These are phyloP conservation scores for Chromoteleia sp. DNA, from an alignment of 2,888 invertebrate genomes.

Conservation along the genomic window DNA sequence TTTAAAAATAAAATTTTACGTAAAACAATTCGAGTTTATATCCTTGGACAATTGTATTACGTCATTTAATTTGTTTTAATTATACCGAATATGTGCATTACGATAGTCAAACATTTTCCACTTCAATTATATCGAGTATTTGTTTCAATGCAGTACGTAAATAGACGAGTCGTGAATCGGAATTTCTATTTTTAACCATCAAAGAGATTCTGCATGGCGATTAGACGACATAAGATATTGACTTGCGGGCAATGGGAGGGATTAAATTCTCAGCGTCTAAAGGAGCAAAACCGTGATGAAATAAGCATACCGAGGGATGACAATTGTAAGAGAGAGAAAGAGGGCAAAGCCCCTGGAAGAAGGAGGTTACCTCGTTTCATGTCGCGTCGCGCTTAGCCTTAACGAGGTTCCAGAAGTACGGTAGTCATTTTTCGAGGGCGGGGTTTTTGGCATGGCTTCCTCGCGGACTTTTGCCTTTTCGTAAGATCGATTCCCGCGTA, in stretches of 20 bases:
- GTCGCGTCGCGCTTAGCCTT: slow-evolving; percentile 69
- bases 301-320: slow-evolving; percentile 29
- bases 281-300: slow-evolving; percentile 34
- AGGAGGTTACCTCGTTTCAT: slow-evolving; percentile 74
- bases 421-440: slow-evolving; percentile 68
- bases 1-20: no score
- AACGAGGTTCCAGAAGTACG: slow-evolving; percentile 71
- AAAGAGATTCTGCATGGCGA: slow-evolving; percentile 5
- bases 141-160: neutral
- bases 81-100: no score
- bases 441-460: slow-evolving; percentile 66
- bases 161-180: slow-evolving; percentile 5
- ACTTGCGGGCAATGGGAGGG: slow-evolving; percentile 13
- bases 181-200: slow-evolving; percentile 11
- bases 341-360: slow-evolving; percentile 69
- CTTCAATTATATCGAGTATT: neutral
- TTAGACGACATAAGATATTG: slow-evolving; percentile 43
- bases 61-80: no score
- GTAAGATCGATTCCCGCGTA: slow-evolving; percentile 52
- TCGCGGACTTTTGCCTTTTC: slow-evolving; percentile 35
- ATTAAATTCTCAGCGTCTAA: slow-evolving; percentile 32
- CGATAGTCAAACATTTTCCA: no score
- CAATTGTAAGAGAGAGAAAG: slow-evolving; percentile 58
- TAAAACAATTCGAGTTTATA: no score
- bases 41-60: no score